Base-by-base conservation (phyloP, 1,140 invertebrate species). In the Drosophila insularis region DNA sequence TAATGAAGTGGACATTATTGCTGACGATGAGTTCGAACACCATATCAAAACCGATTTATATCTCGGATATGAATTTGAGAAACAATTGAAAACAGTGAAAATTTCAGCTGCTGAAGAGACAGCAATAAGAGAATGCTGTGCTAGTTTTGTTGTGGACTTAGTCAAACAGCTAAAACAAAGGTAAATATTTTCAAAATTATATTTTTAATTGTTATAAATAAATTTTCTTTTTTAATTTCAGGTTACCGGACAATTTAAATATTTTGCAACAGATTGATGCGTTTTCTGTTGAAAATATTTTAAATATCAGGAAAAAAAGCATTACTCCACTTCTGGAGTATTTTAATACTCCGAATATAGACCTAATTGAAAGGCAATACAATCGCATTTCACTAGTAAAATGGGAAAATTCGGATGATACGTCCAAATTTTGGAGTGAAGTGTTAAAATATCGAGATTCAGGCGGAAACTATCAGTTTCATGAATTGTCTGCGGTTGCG, bases 1-100 rank as follows among this genome's bases (percentile, higher is more conserved):
- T 54, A 63, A 6, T 37, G 31, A 53, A 37, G 62, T 54, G 3
- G 31, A 63, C 21, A 63, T 63, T 23, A 54, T 63, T 31, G 43
- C 40, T 31, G 60, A 62, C 39, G 21, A 35, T 21, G 40, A 50
- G 8, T 62, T 62, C 43, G 17, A 53, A 23, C 17, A 53, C 17
- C 17, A 53, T 23, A 23, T 53, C 50, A 53, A 53, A 53, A 53
- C 17, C 50, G 50, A 53, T 19, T 53, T 53, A 53, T 53, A 53
- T 23, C 17, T 21, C 17, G 50, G 50, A 19, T 21, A 21, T 53
- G 50, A 53, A 19, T 53, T 53, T 53, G 50, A 53, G 21, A 53
- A 53, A 53, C 17, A 53, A 53, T 21, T 53, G 17, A 10, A 53
- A 40, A 40, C n/a, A 40, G 39, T 40, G 56, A 35, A 35, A 35